Evolutionary conservation across 2,113 vertebrate species (phyloP), one percentile per base, ranked within the genome.

Genomic region (Cinclus mexicanus): DNA sequence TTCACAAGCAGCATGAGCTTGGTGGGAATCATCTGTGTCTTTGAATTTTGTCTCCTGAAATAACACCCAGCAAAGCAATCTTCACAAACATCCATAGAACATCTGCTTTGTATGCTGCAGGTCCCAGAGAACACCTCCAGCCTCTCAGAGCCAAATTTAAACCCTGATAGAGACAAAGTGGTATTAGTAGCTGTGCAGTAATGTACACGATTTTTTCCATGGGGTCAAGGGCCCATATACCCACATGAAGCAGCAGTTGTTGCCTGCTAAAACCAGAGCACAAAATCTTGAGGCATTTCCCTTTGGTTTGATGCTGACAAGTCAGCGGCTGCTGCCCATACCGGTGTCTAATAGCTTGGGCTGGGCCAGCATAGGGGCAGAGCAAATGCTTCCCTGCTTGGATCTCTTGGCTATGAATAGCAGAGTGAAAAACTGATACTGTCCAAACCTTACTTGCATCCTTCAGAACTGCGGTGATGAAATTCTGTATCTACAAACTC

Each of bases 361-460:
- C 15, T 60, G 72, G 41, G 22, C 28, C 71, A 0, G 3, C 0
- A 1, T 28, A 0, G 0, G n/a, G 5, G 9, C 31, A 23, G 21
- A 89, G 26, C 18, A 42, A 64, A 29, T 2, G 0, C 26, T 67
- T 77, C 35, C 18, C 24, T 18, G 13, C 41, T 89, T 39, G n/a
- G 10, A 65, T 29, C 35, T 87, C 57, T 49, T 83, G 81, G 8
- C 49, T 76, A 4, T 53, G 44, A 83, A 60, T 35, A 75, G 84
- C 50, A 42, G 65, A 83, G 35, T 39, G 59, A 88, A 95, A 79
- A 90, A 80, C 17, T 21, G 15, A 49, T 64, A 22, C 42, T 47
- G 18, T 49, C 46, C 49, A 80, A 39, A 31, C 15, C 11, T 60
- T 60, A 28, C 49, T 74, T 81, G 8, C 5, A 26, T 91, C 37